phyloP scores from a whole-genome alignment of 1,140 invertebrate species.

The Cecropterus lyciades region DNA sequence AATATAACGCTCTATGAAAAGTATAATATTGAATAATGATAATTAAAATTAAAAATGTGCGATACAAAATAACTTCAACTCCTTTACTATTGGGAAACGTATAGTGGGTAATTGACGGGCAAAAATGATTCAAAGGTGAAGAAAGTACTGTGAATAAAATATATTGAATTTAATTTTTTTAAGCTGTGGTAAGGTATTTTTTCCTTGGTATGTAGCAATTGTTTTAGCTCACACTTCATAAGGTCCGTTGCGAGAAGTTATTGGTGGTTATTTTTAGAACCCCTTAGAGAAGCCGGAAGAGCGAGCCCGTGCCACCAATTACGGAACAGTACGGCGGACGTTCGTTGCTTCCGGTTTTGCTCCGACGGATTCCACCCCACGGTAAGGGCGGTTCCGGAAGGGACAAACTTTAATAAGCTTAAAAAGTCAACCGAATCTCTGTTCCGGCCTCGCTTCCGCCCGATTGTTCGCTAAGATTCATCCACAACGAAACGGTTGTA shows the following conservation, averaged over 20 bases:
- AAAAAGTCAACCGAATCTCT: conserved; percentile 71
- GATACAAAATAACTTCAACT: too few relatives aligned
- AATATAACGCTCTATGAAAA: too few relatives aligned
- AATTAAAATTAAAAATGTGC: too few relatives aligned
- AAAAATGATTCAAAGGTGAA: too few relatives aligned
- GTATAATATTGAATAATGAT: too few relatives aligned
- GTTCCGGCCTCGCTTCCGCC: conserved; percentile 65
- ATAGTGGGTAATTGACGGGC: too few relatives aligned
- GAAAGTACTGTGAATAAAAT: too few relatives aligned
- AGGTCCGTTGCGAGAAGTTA: conserved; percentile 2
- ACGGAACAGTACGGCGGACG: conserved; percentile 68
- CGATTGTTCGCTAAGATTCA: conserved; percentile 44
- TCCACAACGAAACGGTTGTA: conserved; percentile 4
- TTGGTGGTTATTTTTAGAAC: conserved; percentile 59
- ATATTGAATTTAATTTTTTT: too few relatives aligned
- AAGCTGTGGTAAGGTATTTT: too few relatives aligned
- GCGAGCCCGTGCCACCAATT: conserved; percentile 76
- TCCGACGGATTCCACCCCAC: conserved; percentile 66
- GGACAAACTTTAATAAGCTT: conserved; percentile 75
- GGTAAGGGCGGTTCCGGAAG: conserved; percentile 74
- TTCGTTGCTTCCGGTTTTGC: conserved; percentile 79
- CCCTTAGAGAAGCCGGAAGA: conserved; percentile 68
- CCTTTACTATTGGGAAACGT: too few relatives aligned
- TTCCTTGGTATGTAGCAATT: not conserved
- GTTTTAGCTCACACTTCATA: not conserved